These are phyloP conservation scores for Chrosomus eos DNA, from an alignment of 2,797 vertebrate genomes.

Conservation along the genomic window DNA sequence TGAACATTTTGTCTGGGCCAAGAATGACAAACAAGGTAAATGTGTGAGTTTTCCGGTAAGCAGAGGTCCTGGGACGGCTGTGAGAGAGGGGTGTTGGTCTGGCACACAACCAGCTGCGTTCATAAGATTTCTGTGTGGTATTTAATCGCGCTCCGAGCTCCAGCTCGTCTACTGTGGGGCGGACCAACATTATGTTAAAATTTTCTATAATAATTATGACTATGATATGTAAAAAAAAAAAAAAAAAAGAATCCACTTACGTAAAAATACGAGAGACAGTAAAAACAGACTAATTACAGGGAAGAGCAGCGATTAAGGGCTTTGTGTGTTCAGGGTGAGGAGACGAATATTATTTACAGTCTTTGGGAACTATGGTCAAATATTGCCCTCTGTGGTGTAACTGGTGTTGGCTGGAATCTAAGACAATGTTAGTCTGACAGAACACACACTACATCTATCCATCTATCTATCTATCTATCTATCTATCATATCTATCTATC, in stretches of 20 bases:
- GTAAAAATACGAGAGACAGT: slow-evolving; percentile 33
- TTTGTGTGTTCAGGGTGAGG: slow-evolving; percentile 55
- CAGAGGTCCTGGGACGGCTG: slow-evolving; percentile 25
- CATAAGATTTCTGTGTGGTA: slow-evolving; percentile 38
- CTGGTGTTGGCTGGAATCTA: slow-evolving; percentile 69
- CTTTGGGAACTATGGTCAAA: slow-evolving; percentile 48
- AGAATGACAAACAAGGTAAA: too few species aligned
- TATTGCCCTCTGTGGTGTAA: slow-evolving; percentile 61
- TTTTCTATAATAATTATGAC: slow-evolving; percentile 51
- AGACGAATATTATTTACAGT: slow-evolving; percentile 69
- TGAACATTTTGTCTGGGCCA: not conserved
- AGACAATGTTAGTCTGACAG: slow-evolving; percentile 32
- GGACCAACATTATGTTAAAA: slow-evolving; percentile 61
- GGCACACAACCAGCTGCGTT: slow-evolving; percentile 33
- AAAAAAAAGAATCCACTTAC: slow-evolving; percentile 60
- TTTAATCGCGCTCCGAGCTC: slow-evolving; percentile 10
- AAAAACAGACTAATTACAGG: slow-evolving; percentile 73
- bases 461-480: not conserved
- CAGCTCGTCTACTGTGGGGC: not conserved
- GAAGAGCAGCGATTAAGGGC: slow-evolving; percentile 60
- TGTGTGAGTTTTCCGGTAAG: not conserved
- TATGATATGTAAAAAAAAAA: slow-evolving; percentile 55
- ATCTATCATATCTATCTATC: not conserved
- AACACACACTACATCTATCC: slow-evolving; percentile 32
- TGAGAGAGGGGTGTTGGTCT: slow-evolving; percentile 46